Base-by-base conservation (phyloP, 2,113 vertebrate species). In the Tychaedon coryphoeus region DNA sequence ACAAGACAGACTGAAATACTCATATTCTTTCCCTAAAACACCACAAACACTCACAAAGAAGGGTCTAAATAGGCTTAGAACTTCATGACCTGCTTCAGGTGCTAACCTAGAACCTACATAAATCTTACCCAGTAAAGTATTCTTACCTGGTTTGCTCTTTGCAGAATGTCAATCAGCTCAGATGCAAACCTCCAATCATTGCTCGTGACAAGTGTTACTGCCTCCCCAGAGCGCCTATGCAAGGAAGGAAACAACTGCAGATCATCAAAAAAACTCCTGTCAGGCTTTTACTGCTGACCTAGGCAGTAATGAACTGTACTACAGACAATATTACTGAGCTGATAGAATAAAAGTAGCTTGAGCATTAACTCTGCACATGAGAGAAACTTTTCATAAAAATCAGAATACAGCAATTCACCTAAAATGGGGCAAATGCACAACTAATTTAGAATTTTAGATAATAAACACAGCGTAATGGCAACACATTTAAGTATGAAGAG, bases 121-220 rank as follows among this genome's bases (percentile, higher is more conserved):
- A 43, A 57, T 20, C 45, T 75, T 74, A 74, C 38, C 33, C 77
- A 71, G 45, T 5, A 40, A 43, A 3, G 48, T 11, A 40, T 75
- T 58, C 97, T 96, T 93, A 98, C 99, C 97, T 99, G 99, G 70
- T 98, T 98, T 75, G 99, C 96, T 97, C 99, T 98, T 97, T 99
- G 97, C 91, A 99, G 95, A 90, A 99, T 99, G 78, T 97, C 96
- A 88, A 99, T 98, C 88, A 99, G 97, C 90, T 99, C 99, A 14
- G 98, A 76, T 3, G 99, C 98, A 97, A 98, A 95, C 73, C 85
- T 99, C 99, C 99, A 99, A 53, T 99, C 97, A 6, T 96, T 98
- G 97, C 98, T 98, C 0, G 99, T 99, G 75, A 99, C 82, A 60
- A 99, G 97, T 0, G 99, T 99, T 85, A 99, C 58, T 22, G 99